Evolutionary conservation across 1,140 invertebrate genomes (phyloP), one percentile per base, ranked within the genome.

Genomic region (Wiebesia pumilae): DNA sequence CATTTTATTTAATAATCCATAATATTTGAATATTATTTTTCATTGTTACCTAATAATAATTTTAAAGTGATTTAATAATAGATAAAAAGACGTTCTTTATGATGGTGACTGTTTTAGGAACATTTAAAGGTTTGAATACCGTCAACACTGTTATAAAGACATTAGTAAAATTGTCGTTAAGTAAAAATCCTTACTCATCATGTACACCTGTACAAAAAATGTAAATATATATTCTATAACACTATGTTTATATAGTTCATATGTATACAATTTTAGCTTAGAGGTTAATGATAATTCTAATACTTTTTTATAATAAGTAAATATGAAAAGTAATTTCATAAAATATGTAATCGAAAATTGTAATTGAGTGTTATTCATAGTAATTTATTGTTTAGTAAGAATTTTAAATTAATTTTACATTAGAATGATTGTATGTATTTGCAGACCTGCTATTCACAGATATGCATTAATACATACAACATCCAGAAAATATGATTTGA

Each of bases 401-500:
- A 7, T 47, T 47, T 47, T 14, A 47, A 47, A 47, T 47, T 7
- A 47, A 47, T 14, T 47, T 7, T 47, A 82, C 43, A 27, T n/a
- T n/a, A n/a, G n/a, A n/a, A n/a, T n/a, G 33, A 38, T 77, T 33
- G 33, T 16, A 58, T 21, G 33, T 51, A 58, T 65, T 73, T 86
- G n/a, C 10, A 87, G 81, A 35, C 75, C 71, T 40, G 73, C 21
- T 27, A 30, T 79, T 27, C 62, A 83, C 14, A 40, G 24, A 62
- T 54, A 81, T 78, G 58, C 43, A 77, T 73, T 65, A 33, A 58
- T 93, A n/a, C 94, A 95, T 85, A 94, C 94, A n/a, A 94, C 94
- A 21, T 88, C 87, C 35, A 88, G 87, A 75, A 89, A 88, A 62
- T 84, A 91, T 87, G 94, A 95, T 91, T 92, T 97, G 43, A 98